Percentiles rank a stretch among this genome's conserved stretches.
Conservation (phyloP, 2,797 vertebrate genomes). For the Squalus acanthias region DNA sequence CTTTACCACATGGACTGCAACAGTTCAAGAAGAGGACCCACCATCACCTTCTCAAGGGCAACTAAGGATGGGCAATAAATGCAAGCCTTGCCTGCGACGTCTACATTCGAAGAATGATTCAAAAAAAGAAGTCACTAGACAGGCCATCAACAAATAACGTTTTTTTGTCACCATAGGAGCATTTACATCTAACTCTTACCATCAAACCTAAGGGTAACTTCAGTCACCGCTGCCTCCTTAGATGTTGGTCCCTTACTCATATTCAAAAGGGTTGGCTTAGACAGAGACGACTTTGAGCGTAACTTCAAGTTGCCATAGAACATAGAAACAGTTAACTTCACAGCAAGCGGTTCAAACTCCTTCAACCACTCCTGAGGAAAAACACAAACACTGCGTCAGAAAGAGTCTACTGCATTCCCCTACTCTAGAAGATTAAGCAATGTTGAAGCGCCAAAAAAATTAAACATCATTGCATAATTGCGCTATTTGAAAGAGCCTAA, state of each 20-base stretch:
- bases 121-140: background rate
- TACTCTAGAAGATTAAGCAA: background rate
- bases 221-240: background rate
- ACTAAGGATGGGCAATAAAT: background rate
- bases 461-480: background rate
- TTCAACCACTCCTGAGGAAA: constrained; percentile 40
- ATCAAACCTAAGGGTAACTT: constrained; percentile 40
- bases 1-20: background rate
- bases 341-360: constrained; percentile 41
- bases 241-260: constrained; percentile 16
- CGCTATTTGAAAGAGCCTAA: background rate
- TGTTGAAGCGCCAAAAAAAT: background rate
- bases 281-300: constrained; percentile 41
- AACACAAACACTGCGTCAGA: background rate
- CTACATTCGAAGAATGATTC: background rate
- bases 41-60: background rate
- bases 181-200: constrained; percentile 39
- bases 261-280: constrained; percentile 36
- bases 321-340: constrained; percentile 43
- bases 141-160: background rate
- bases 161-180: background rate
- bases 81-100: background rate
- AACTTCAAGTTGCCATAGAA: constrained; percentile 41
- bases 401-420: background rate
- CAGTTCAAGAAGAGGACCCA: background rate